Evolutionary conservation across 2,888 invertebrate species (phyloP), one percentile per base, ranked within the genome.

Genomic region (Drosophila neotestacea): DNA sequence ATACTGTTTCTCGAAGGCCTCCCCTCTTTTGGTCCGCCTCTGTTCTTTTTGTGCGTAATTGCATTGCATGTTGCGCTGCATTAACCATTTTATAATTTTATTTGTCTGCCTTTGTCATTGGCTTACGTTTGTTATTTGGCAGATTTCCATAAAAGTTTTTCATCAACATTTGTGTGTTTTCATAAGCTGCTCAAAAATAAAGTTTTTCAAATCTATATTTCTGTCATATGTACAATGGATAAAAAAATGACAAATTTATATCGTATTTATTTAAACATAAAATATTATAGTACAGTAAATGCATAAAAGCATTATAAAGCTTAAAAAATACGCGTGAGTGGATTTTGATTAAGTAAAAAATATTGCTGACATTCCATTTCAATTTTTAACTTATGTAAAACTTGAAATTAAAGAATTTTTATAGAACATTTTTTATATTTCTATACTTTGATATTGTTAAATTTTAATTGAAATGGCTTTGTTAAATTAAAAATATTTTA

Each of bases 31-130:
- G 30, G 7, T 9, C 32, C 32, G 6, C 32, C 32, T 9, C 7
- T 4, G 28, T n/a, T 4, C 58, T 9, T 44, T 46, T 54, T 55
- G 60, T 69, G 73, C 71, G 81, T 86, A 84, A 84, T 84, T 84
- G 73, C 79, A 74, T 84, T 84, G 83, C 87, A 79, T 86, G 83
- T 77, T 86, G 84, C 81, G 81, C 84, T 86, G 83, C 84, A 86
- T 83, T 83, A 86, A 83, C 74, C 79, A 86, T 81, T 84, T 81
- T 68, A 83, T 84, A 83, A 80, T 80, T 80, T 82, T 66, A 74
- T 67, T 69, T 71, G 47, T 48, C 60, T 69, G 58, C 73, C 69
- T 81, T 81, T 79, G 81, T 77, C 79, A 44, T 62, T 73, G 76
- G 81, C 79, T 81, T 77, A 77, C 58, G 64, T 59, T 67, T 75